Base-by-base conservation (phyloP, 2,888 invertebrate species). In the Dicranocentrus wangi region DNA sequence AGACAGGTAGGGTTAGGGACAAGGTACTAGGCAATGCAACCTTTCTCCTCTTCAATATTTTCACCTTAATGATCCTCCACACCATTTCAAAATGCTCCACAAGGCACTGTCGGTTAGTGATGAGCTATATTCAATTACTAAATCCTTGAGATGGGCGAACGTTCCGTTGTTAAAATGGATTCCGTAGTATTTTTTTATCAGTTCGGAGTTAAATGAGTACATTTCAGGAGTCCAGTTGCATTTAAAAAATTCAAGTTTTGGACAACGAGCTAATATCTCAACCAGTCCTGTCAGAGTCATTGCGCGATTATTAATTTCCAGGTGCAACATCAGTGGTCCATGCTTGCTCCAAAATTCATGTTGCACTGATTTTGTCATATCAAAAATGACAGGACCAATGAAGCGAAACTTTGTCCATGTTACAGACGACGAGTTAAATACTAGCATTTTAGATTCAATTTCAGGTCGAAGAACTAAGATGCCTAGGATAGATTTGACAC, bases 121-220 rank as follows among this genome's bases (percentile, higher is more conserved):
- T 2, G 81, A 83, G 66, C 85, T 85, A 21, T 73, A 70, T 61
- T 86, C 85, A 19, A 86, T 83, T 5, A 42, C 71, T 28, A 86
- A 66, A 25, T 82, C 60, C 19, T 58, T 66, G 27, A 86, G 72
- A 28, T 82, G 82, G 2, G 78, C 76, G 58, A 86, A 85, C 0
- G 82, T 83, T 8, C 86, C 86, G 75, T 83, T 84, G 47, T 84
- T 69, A 42, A 86, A 84, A 65, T 83, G 82, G 47, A 84, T 81
- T 17, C 85, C 85, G 63, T 84, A 86, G 55, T 86, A 86, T 61
- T 86, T 86, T 68, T 82, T 84, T 8, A 86, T 83, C n/a, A 86
- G 72, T 39, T 86, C 86, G 0, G 86, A 83, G 27, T 85, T 86
- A 51, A 86, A 85, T 1, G 85, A 81, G 43, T 84, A 85, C 85